Evolutionary conservation across 2,888 invertebrate genomes (phyloP).

Genomic region (Opisthograptis luteolata): DNA sequence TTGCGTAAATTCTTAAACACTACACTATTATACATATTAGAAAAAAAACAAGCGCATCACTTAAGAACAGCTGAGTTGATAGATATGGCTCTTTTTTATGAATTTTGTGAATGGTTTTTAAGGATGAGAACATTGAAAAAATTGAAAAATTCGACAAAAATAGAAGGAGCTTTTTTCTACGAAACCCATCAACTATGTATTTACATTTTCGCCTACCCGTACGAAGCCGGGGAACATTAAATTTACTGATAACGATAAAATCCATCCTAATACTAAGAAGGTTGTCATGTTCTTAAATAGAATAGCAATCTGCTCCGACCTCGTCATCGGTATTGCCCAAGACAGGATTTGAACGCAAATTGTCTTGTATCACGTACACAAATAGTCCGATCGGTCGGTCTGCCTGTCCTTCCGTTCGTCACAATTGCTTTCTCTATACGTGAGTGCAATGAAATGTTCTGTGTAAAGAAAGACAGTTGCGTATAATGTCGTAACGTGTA

Average conservation of each 20-base stretch:
- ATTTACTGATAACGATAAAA: conserved; percentile 14
- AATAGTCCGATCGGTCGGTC: conserved; percentile 51
- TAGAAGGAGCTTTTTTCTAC: no score
- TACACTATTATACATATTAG: no score
- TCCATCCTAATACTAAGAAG: conserved; percentile 29
- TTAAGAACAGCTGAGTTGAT: no score
- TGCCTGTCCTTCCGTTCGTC: conserved; percentile 59
- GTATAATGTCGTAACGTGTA: conserved; percentile 38
- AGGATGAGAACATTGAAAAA: no score
- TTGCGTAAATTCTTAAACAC: no score
- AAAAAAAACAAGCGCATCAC: no score
- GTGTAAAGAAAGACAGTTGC: conserved; percentile 40
- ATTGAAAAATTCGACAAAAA: no score
- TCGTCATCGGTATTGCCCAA: conserved; percentile 49
- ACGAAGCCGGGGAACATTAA: no score
- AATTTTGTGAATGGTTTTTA: no score
- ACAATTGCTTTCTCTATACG: conserved; percentile 69
- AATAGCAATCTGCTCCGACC: conserved; percentile 29
- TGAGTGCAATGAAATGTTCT: conserved; percentile 60
- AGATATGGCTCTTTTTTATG: no score
- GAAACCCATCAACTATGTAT: no score
- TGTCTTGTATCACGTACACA: conserved; percentile 63
- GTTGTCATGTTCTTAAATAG: conserved; percentile 43
- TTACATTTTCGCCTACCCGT: no score
- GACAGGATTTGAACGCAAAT: conserved; percentile 55